A percentile compares a stretch with the other conserved stretches of the same genome.
These are phyloP conservation scores for Stomatorhinus walkeri DNA, from an alignment of 2,797 vertebrate species.

Conservation along the genomic window DNA sequence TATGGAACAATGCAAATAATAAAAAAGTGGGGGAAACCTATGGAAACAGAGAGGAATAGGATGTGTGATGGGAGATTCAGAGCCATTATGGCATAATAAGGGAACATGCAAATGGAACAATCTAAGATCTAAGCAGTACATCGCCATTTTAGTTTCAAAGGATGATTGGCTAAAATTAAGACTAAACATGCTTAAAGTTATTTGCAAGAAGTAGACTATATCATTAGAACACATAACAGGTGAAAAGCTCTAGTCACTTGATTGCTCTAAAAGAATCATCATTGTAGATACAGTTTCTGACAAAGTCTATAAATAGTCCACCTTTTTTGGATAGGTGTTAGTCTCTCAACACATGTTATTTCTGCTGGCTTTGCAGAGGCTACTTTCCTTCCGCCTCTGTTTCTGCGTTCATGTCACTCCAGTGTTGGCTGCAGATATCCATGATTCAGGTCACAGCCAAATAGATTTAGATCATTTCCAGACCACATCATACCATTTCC, in stretches of 20 bases:
- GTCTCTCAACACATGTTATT: background rate
- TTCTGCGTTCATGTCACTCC: background rate
- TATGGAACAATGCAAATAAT: background rate
- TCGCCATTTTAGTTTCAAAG: background rate
- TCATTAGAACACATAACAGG: background rate
- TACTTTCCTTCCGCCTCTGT: background rate
- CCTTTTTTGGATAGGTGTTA: background rate
- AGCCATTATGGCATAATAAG: background rate
- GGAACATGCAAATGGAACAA: background rate
- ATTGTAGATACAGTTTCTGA: background rate
- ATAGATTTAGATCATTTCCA: background rate
- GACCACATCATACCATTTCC: background rate
- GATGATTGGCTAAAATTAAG: background rate
- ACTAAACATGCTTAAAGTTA: background rate
- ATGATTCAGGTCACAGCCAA: background rate
- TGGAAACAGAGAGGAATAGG: background rate
- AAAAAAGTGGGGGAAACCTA: background rate
- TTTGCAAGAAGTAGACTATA: constrained; percentile 2
- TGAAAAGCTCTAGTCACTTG: background rate
- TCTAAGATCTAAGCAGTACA: background rate
- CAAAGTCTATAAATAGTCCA: background rate
- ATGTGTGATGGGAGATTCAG: background rate
- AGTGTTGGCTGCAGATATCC: background rate
- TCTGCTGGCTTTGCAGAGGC: background rate
- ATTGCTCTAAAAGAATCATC: background rate